Evolutionary conservation across 1,140 invertebrate species (phyloP), one percentile per base, ranked within the genome.

Genomic region (Bradysia coprophila): DNA sequence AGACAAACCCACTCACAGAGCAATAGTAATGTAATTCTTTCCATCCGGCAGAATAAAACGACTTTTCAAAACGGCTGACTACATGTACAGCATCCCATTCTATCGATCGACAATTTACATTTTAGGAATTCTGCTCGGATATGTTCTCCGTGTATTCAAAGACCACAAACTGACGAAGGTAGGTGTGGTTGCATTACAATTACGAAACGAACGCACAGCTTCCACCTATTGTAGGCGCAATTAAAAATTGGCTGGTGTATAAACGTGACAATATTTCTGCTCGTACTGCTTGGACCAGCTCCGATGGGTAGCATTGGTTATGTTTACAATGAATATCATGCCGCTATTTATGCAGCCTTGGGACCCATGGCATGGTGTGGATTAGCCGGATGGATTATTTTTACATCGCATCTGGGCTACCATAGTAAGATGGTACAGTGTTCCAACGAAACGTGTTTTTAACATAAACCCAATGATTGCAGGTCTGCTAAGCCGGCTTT

Each of bases 31-130:
- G n/a, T n/a, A n/a, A n/a, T n/a, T n/a, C n/a, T n/a, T n/a, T n/a
- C n/a, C 46, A 20, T 48, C 45, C 49, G 49, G 20, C 50, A 81
- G 78, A 39, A 70, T 80, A 28, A 63, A 67, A 46, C 69, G 76
- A 48, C 53, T 81, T 32, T 80, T 79, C 51, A 67, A 72, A 28
- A 81, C 78, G 1, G 78, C 77, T 4, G 72, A 79, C 58, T 63
- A 71, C 21, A 78, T 78, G 48, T 81, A 81, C 51, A 78, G 76
- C 20, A 58, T 81, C 41, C 77, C 78, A 19, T 66, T 70, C 0
- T 73, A 81, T 48, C 61, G 78, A 50, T 60, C 75, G 3, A 80
- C 78, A 2, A 74, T 80, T 15, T 81, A 81, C 48, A 72, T 77
- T 33, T 73, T 81, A 61, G 78, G 78, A 32, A 70, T 81, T 42